Base-by-base conservation (phyloP, 2,888 invertebrate genomes). In the Lasioglossum marginatum region DNA sequence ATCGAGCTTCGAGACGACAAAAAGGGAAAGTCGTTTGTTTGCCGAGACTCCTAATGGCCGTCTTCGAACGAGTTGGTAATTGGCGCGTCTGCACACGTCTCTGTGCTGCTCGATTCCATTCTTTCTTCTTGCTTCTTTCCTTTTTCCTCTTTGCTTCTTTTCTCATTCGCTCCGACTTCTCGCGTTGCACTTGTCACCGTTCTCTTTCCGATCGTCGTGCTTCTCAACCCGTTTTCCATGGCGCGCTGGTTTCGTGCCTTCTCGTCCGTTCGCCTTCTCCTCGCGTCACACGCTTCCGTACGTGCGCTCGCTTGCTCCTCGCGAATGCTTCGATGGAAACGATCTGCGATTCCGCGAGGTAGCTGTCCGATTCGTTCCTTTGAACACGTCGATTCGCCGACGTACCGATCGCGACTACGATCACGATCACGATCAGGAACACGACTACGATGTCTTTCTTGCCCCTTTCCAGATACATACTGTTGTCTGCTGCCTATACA, bases 21-120 rank as follows among this genome's bases (percentile, higher is more conserved):
- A 91, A 91, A 89, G 88, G 85, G 85, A 85, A 83, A 88, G 91
- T 91, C 87, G 91, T 90, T 91, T 91, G 91, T 91, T 91, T 90
- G 90, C 79, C 83, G 81, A 76, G 74, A 45, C 86, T 87, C 84
- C 88, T 91, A 91, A 91, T 91, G 91, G 87, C 86, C 81, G 91
- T 87, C 88, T 90, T 88, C 81, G 86, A 81, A 81, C 87, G 84
- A 90, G 86, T 86, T 91, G 81, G 91, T 91, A 91, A 91, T 91
- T 91, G 90, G 88, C 90, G 91, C 91, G 89, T 87, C 84, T 81
- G 79, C 88, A 79, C 84, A 79, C 84, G 86, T 72, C 70, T 80
- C 85, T 75, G 43, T 60, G 34, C 74, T 68, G 19, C 81, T 34
- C 60, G 52, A 37, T 70, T 78, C 66, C 34, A 74, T 60, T 83